These are phyloP conservation scores for Pyrocephalus nanus DNA, from an alignment of 2,797 vertebrate species.

Conservation along the genomic window DNA sequence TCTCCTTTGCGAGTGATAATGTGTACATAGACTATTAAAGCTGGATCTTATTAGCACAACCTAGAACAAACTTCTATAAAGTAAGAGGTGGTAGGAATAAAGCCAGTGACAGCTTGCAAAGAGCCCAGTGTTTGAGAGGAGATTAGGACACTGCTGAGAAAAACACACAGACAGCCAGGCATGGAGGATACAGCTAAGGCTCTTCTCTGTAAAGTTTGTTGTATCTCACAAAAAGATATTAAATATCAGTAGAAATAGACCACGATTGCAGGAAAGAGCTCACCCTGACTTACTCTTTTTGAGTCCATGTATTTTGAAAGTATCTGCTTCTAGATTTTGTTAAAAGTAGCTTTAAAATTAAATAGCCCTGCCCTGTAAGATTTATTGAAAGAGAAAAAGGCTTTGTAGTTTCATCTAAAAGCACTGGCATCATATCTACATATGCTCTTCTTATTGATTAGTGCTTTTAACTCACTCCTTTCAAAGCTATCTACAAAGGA, in stretches of 20 bases:
- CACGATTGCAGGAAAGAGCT: not conserved
- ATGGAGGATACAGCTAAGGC: not conserved
- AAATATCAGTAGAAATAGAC: not conserved
- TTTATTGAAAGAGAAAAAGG: not conserved
- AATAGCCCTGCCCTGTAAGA: not conserved
- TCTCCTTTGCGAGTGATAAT: not conserved
- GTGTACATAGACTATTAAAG: not conserved
- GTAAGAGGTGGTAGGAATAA: not conserved
- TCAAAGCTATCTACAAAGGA: not conserved
- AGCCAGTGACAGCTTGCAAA: not conserved
- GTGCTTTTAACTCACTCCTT: not conserved
- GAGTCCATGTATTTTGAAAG: not conserved
- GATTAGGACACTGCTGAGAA: not conserved
- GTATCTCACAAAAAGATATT: not conserved
- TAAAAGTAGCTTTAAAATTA: not conserved
- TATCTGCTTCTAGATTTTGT: not conserved
- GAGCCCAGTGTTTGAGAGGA: not conserved
- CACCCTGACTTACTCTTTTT: not conserved
- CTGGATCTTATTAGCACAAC: not conserved
- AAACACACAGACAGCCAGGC: not conserved
- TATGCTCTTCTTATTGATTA: not conserved
- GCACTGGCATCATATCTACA: not conserved
- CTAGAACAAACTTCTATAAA: not conserved
- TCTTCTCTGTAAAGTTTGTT: not conserved
- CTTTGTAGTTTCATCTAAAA: not conserved